Conservation (phyloP, 2,888 invertebrate genomes). For the Ametastegia equiseti region DNA sequence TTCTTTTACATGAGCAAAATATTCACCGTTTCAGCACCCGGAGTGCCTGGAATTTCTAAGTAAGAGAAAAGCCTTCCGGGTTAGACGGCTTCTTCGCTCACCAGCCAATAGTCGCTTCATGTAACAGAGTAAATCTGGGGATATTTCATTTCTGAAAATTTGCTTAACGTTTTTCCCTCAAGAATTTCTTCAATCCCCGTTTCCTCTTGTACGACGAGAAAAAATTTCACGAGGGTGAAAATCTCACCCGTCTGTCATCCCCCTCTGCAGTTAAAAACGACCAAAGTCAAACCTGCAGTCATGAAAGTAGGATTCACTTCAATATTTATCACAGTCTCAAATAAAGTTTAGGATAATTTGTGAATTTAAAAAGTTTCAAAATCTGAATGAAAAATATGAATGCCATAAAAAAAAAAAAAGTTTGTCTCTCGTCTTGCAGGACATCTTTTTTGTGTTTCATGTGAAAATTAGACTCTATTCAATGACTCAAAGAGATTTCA, state of each 20-base stretch:
- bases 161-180: not conserved
- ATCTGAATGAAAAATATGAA: too few relatives aligned
- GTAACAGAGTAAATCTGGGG: not conserved
- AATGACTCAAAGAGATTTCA: too few relatives aligned
- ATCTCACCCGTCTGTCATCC: not conserved
- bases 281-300: too few relatives aligned
- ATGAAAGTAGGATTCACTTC: too few relatives aligned
- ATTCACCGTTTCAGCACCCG: not conserved
- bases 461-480: too few relatives aligned
- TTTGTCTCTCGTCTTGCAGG: too few relatives aligned
- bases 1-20: not conserved
- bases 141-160: slow-evolving; percentile 32
- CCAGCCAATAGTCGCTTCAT: not conserved
- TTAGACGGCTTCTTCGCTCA: not conserved
- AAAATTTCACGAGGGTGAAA: not conserved
- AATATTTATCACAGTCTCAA: too few relatives aligned
- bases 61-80: not conserved
- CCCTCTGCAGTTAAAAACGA: too few relatives aligned
- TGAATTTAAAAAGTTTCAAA: too few relatives aligned
- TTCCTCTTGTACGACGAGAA: not conserved
- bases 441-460: too few relatives aligned
- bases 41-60: not conserved
- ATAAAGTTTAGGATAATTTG: too few relatives aligned
- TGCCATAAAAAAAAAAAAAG: too few relatives aligned
- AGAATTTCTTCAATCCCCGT: not conserved